Percentiles rank a stretch among this genome's conserved stretches.
Evolutionary conservation across 2,113 vertebrate species (phyloP).

Genomic region (Thunnus maccoyii): DNA sequence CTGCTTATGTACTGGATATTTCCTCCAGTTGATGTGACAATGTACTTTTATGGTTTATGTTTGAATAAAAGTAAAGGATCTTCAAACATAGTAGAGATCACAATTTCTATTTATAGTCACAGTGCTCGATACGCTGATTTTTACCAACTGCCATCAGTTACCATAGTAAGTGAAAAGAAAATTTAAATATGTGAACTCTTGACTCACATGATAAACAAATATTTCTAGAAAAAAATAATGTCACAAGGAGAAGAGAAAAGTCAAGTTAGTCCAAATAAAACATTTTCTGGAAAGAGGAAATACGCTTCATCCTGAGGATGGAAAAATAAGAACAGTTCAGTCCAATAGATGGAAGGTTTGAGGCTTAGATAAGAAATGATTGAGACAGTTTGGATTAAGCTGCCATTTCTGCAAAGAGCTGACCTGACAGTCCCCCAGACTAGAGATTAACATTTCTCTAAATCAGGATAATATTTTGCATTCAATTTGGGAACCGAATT

Average conservation of each 20-base stretch:
- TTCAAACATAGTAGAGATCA: constrained; percentile 18
- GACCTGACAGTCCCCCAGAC: constrained; percentile 36
- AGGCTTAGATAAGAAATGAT: constrained; percentile 54
- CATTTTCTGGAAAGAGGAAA: constrained; percentile 31
- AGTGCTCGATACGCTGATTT: neutral
- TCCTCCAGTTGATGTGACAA: neutral
- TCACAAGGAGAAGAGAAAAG: constrained; percentile 7
- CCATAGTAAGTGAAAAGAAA: neutral
- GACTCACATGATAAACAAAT: constrained; percentile 38
- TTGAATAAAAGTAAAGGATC: constrained; percentile 26
- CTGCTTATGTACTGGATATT: too few relatives aligned
- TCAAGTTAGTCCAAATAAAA: constrained; percentile 21
- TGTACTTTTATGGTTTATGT: constrained; percentile 30
- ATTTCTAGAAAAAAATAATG: constrained; percentile 8
- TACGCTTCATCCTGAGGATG: constrained; percentile 30
- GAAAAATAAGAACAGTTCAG: constrained; percentile 47
- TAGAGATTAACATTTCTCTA: constrained; percentile 51
- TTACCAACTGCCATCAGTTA: neutral
- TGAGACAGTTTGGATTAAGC: constrained; percentile 51
- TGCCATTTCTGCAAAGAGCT: constrained; percentile 43
- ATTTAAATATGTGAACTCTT: neutral
- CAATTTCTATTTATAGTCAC: constrained; percentile 7
- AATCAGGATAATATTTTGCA: constrained; percentile 51
- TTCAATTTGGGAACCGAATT: constrained; percentile 37
- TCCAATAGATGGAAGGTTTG: constrained; percentile 43